Evolutionary conservation across 2,797 vertebrate genomes (phyloP).

Genomic region (Capromys pilorides): DNA sequence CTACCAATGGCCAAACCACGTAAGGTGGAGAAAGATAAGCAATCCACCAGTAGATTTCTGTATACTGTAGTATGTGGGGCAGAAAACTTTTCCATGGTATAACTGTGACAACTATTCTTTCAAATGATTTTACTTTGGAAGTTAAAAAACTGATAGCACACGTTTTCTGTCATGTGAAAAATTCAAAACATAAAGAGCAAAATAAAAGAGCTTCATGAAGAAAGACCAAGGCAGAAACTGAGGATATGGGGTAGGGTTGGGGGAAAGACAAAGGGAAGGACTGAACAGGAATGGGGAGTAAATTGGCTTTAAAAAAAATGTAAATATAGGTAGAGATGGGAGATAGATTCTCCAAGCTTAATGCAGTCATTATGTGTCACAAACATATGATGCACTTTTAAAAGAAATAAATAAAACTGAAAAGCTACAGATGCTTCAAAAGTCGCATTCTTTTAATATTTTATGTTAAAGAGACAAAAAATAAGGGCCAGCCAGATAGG

Average conservation of each 20-base stretch:
- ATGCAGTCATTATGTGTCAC: neutral
- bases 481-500: too few relatives aligned
- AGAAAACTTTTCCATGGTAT: neutral
- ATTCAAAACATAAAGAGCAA: neutral
- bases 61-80: neutral
- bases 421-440: neutral
- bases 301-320: too few relatives aligned
- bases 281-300: neutral
- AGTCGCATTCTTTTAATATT: neutral
- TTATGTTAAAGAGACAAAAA: too few relatives aligned
- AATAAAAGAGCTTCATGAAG: neutral
- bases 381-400: neutral
- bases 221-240: neutral
- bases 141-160: neutral
- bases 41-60: neutral
- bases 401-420: neutral
- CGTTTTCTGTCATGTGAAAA: neutral
- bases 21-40: neutral
- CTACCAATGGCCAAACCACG: neutral
- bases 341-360: neutral
- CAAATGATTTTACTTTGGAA: conserved; percentile 21
- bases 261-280: neutral
- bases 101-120: neutral
- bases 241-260: neutral
- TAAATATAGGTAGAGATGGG: too few relatives aligned